Evolutionary conservation across 2,888 invertebrate species (phyloP), one percentile per base, ranked within the genome.

Genomic region (Diarsia mendica): DNA sequence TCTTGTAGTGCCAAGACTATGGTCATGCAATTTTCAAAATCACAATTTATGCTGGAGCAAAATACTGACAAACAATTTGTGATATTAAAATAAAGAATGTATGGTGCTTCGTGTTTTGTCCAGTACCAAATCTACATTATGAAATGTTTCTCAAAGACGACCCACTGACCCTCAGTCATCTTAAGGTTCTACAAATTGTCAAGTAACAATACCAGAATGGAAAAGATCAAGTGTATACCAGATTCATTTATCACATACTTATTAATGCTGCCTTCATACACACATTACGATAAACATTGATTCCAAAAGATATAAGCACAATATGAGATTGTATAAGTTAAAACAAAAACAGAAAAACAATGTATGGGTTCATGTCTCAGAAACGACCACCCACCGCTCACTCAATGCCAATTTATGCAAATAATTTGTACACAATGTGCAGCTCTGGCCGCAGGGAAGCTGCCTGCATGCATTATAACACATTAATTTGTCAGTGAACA

Each of bases 391-490:
- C 90, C 88, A 90, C 88, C 53, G 48, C 75, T 76, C 77, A 85
- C 75, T 88, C 89, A 90, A 90, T 91, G 91, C 86, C 90, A 91
- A 89, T 87, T 84, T 91, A 93, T 91, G 91, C 88, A 89, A 91
- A 90, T 91, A 87, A 83, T 89, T 87, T 85, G 77, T 83, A 90
- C 82, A 90, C 89, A 92, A 88, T 90, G 83, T 87, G 82, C 85
- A 83, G 76, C 67, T 68, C 77, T 74, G 58, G 67, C 80, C 67
- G 77, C 82, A 75, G 81, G 81, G 86, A 88, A 88, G 83, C 85
- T 85, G 83, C 79, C 73, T 85, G 75, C 74, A 77, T 83, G 85
- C 81, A 88, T 87, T 80, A 83, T 81, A 85, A 81, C 67, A 79
- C 70, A 86, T 68, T 82, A 82, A 78, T 79, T 77, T 80, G 74